A percentile compares a stretch with the other conserved stretches of the same genome.
phyloP scores from a whole-genome alignment of 2,888 invertebrate genomes.

The Lordiphosa fenestrarum region DNA sequence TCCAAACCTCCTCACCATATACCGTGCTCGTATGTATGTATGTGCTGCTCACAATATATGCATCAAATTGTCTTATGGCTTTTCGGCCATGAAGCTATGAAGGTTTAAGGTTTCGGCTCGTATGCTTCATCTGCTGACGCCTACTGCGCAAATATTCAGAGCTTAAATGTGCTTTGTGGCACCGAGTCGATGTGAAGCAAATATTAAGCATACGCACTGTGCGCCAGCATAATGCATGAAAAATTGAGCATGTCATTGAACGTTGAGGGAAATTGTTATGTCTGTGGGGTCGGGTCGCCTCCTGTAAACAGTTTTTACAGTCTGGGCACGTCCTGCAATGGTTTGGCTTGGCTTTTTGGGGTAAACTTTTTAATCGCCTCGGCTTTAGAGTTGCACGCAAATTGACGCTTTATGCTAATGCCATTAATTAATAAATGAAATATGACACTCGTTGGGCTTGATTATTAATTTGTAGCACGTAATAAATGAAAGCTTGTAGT shows the following conservation, averaged over 20 bases:
- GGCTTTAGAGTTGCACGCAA: slow-evolving; percentile 47
- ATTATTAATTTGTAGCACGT: slow-evolving; percentile 72
- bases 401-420: slow-evolving; percentile 71
- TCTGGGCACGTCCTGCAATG: slow-evolving; percentile 62
- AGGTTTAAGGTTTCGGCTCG: slow-evolving; percentile 21
- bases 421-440: slow-evolving; percentile 72
- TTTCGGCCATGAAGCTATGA: slow-evolving; percentile 31
- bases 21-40: slow-evolving; percentile 17
- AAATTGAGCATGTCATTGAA: slow-evolving; percentile 71
- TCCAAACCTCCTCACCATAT: neutral
- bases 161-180: slow-evolving; percentile 53
- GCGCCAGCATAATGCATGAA: slow-evolving; percentile 66
- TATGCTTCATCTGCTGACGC: slow-evolving; percentile 13
- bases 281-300: slow-evolving; percentile 23
- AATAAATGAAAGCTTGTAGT: slow-evolving; percentile 54
- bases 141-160: slow-evolving; percentile 61
- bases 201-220: slow-evolving; percentile 62
- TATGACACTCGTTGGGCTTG: slow-evolving; percentile 41
- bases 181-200: slow-evolving; percentile 26
- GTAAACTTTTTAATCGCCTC: slow-evolving; percentile 64
- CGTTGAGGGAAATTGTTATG: slow-evolving; percentile 34
- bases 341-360: slow-evolving; percentile 26
- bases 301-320: slow-evolving; percentile 44
- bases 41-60: slow-evolving; percentile 28
- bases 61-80: slow-evolving; percentile 69